Conservation (phyloP, 2,797 vertebrate genomes). For the Triplophysa bombifrons region DNA sequence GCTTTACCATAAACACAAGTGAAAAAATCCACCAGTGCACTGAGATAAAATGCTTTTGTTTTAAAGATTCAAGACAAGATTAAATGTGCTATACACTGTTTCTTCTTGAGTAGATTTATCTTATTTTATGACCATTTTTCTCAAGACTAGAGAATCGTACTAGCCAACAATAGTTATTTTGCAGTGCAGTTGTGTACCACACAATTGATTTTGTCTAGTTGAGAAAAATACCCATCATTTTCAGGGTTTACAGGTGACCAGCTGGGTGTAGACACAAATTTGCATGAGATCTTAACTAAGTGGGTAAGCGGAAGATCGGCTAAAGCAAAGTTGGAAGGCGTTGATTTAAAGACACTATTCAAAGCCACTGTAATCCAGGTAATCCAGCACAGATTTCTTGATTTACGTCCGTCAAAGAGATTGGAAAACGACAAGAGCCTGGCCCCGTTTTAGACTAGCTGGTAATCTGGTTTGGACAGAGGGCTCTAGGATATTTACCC, state of each 20-base stretch:
- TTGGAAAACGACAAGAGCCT: conserved; percentile 76
- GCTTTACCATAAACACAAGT: not conserved
- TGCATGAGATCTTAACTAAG: conserved; percentile 49
- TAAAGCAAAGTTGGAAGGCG: conserved; percentile 63
- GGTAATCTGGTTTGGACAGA: conserved; percentile 85
- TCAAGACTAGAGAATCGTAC: not conserved
- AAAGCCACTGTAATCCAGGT: conserved; percentile 74
- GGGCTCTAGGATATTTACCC: conserved; percentile 80
- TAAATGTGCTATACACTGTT: not conserved
- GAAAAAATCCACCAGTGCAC: not conserved
- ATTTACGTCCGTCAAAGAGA: conserved; percentile 83
- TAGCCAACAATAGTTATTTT: not conserved
- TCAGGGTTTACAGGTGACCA: conserved; percentile 23
- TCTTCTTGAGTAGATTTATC: not conserved
- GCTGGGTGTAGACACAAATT: conserved; percentile 42
- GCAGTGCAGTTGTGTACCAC: not conserved
- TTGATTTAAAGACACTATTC: conserved; percentile 69
- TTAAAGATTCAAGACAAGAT: not conserved
- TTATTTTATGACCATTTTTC: not conserved
- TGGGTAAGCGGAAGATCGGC: conserved; percentile 61
- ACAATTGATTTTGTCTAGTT: not conserved
- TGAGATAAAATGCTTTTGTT: not conserved
- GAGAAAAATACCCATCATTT: not conserved
- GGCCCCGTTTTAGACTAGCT: conserved; percentile 75
- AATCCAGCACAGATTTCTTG: conserved; percentile 78